Evolutionary conservation across 2,113 vertebrate species (phyloP).

Genomic region (Bettongia penicillata): DNA sequence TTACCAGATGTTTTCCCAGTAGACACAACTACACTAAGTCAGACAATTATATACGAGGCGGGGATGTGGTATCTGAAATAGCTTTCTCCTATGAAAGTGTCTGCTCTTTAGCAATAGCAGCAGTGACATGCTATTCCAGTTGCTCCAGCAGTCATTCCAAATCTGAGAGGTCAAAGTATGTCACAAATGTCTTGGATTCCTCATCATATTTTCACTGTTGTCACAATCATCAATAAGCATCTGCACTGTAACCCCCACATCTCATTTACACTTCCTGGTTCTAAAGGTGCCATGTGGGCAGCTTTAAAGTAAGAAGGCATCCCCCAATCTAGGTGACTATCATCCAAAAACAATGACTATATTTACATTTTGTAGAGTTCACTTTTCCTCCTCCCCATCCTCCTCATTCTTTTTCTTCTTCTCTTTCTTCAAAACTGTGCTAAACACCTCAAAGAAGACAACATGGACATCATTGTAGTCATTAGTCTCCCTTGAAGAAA

Average conservation of each 20-base stretch:
- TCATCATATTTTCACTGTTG: neutral
- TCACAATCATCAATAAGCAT: neutral
- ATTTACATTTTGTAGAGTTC: conserved; percentile 9
- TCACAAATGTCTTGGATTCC: neutral
- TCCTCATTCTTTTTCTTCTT: neutral
- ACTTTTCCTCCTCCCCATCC: neutral
- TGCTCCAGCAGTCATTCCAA: neutral
- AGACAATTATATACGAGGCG: neutral
- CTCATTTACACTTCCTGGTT: neutral
- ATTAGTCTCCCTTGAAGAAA: neutral
- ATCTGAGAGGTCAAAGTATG: neutral
- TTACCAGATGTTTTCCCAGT: neutral
- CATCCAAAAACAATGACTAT: neutral
- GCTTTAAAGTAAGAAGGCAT: neutral
- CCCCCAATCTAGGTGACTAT: neutral
- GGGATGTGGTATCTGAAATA: neutral
- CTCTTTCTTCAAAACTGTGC: neutral
- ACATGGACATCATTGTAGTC: neutral
- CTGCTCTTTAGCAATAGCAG: neutral
- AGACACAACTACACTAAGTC: neutral
- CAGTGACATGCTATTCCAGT: neutral
- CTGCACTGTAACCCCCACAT: neutral
- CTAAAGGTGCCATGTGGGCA: neutral
- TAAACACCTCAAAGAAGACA: neutral
- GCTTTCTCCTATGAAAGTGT: neutral